Evolutionary conservation across 2,888 invertebrate genomes (phyloP).

Genomic region (Eledone cirrhosa): DNA sequence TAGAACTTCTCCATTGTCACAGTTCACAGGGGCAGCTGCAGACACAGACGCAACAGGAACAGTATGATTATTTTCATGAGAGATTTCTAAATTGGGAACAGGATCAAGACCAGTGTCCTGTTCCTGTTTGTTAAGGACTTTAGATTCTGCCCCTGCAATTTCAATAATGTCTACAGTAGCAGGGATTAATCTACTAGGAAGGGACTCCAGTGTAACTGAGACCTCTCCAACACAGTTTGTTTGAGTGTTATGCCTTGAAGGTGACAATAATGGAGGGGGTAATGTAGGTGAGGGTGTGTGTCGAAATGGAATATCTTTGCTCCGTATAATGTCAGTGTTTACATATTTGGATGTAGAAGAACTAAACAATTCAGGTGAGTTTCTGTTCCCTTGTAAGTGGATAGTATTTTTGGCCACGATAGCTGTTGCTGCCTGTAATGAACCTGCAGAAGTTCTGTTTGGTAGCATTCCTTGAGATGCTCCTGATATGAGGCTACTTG

Average conservation of each 20-base stretch:
- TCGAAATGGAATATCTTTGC: background rate
- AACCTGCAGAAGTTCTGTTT: background rate
- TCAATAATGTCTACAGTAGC: background rate
- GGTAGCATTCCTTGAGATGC: background rate
- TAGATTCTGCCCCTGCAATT: slow-evolving; percentile 18
- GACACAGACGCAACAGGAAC: too few relatives aligned
- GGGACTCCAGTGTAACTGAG: background rate
- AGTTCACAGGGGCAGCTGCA: too few relatives aligned
- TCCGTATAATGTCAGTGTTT: background rate
- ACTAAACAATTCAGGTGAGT: background rate
- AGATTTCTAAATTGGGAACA: too few relatives aligned
- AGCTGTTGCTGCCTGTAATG: background rate
- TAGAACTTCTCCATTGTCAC: too few relatives aligned
- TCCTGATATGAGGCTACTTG: too few relatives aligned
- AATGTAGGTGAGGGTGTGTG: background rate
- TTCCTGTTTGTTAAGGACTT: background rate
- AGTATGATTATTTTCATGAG: too few relatives aligned
- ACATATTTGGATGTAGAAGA: background rate
- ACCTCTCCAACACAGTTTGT: background rate
- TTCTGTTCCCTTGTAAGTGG: background rate
- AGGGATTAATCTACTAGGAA: background rate
- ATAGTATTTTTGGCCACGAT: background rate
- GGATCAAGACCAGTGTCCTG: background rate
- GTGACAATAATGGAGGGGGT: slow-evolving; percentile 5
- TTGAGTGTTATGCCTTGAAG: background rate